Evolutionary conservation across 2,797 vertebrate species (phyloP).

Genomic region (Halcyon badia): DNA sequence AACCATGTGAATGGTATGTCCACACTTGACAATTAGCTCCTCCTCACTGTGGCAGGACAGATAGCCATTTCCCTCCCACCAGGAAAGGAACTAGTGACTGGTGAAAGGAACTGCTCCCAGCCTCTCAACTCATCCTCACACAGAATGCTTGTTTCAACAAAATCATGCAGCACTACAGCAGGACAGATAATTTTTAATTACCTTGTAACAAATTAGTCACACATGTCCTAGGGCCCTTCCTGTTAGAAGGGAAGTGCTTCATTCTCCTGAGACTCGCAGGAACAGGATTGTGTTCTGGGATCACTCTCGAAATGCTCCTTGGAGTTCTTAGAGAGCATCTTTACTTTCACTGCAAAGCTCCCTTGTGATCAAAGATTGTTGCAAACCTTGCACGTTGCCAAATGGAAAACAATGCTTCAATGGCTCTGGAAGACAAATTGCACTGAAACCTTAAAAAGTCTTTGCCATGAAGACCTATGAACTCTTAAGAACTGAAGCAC

Average conservation of each 20-base stretch:
- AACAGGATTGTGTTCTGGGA: background rate
- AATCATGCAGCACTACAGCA: background rate
- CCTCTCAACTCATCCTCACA: background rate
- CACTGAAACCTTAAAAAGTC: background rate
- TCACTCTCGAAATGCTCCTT: background rate
- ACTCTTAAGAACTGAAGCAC: background rate
- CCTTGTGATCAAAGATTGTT: background rate
- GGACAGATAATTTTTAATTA: constrained; percentile 44
- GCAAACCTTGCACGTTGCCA: background rate
- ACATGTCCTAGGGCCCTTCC: background rate
- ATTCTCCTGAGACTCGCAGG: background rate
- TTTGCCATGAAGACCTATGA: background rate
- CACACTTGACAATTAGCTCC: background rate
- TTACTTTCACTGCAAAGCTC: background rate
- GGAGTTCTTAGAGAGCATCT: background rate
- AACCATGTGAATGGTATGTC: rapidly evolving
- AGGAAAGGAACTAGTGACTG: background rate
- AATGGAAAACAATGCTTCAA: background rate
- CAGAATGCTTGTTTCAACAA: background rate
- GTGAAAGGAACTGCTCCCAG: background rate
- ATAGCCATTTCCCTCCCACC: background rate
- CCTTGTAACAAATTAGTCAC: constrained; percentile 38
- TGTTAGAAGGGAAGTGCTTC: background rate
- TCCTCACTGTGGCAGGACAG: background rate
- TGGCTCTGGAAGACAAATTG: background rate